Evolutionary conservation across 2,797 vertebrate species (phyloP).

Genomic region (Gallirallus australis): DNA sequence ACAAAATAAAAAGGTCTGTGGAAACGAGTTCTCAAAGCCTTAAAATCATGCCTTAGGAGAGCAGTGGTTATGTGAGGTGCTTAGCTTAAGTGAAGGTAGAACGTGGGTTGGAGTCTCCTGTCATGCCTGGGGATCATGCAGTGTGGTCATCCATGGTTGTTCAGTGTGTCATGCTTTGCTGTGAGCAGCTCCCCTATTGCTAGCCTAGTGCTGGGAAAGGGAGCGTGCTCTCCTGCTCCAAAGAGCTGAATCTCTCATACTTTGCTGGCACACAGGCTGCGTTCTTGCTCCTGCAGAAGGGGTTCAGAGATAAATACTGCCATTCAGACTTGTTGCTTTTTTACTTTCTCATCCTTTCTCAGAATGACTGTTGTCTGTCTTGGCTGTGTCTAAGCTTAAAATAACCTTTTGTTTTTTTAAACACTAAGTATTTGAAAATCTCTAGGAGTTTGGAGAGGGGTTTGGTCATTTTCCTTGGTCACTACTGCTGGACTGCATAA

Average conservation of each 20-base stretch:
- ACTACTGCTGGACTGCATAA: background rate
- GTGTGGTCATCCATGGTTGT: background rate
- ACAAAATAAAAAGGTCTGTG: background rate
- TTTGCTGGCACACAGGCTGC: constrained; percentile 15
- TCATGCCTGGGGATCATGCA: background rate
- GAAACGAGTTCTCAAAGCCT: background rate
- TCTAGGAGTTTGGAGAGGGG: background rate
- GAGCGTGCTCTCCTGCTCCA: background rate
- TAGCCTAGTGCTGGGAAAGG: background rate
- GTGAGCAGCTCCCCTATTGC: background rate
- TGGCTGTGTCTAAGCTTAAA: constrained; percentile 25
- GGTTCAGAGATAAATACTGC: constrained; percentile 6
- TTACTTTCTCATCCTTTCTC: background rate
- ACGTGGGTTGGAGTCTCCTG: accelerated
- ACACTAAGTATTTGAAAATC: background rate
- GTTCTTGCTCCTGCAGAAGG: constrained; percentile 24
- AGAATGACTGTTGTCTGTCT: background rate
- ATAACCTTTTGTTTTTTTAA: background rate
- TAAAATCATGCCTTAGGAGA: background rate
- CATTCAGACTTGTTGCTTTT: constrained; percentile 23
- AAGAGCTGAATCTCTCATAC: background rate
- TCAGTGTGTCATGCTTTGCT: background rate
- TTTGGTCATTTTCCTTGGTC: background rate
- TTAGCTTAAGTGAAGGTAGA: background rate
- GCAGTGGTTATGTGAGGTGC: background rate